Evolutionary conservation across 2,113 vertebrate genomes (phyloP), one percentile per base, ranked within the genome.

Genomic region (Hydrochoerus hydrochaeris): DNA sequence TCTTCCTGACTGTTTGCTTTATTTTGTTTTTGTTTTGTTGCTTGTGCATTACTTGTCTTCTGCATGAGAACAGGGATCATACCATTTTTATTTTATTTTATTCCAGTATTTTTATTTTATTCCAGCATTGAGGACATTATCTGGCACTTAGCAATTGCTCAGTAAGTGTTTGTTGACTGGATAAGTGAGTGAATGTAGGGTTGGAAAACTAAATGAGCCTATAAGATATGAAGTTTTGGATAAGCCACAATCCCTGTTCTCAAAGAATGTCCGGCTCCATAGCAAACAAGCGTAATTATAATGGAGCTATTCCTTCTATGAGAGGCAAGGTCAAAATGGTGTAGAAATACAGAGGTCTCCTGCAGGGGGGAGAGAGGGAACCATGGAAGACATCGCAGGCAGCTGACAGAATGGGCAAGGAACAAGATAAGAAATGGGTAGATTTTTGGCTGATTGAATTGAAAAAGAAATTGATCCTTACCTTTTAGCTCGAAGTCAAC

Each of bases 381-480:
- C 46, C 77, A 3, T 60, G 30, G 30, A 81, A 77, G 41, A 58
- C 35, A 22, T 75, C 60, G 78, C 52, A n/a, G 32, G 71, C 73
- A 90, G 71, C 46, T 65, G 30, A 85, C 57, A 80, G 44, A 28
- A 19, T 77, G 49, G 35, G 30, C n/a, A 67, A 26, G 20, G 7
- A n/a, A 26, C 1, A 84, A 22, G 17, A 54, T 2, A 65, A 16
- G n/a, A 9, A 62, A 26, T 84, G 88, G 49, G 7, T 58, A 67
- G 32, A 82, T 85, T 71, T 63, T 89, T 58, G 52, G 14, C 44
- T 49, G 11, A 93, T 38, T 67, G 35, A 84, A 69, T 84, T 83
- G 46, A 96, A 71, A 89, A 52, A 35, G 12, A 91, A 95, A 97
- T 91, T 78, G 92, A 90, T 85, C 46, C 41, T 84, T 91, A 46